Conservation (phyloP, 1,140 invertebrate species). For the Drosophila punjabiensis region DNA sequence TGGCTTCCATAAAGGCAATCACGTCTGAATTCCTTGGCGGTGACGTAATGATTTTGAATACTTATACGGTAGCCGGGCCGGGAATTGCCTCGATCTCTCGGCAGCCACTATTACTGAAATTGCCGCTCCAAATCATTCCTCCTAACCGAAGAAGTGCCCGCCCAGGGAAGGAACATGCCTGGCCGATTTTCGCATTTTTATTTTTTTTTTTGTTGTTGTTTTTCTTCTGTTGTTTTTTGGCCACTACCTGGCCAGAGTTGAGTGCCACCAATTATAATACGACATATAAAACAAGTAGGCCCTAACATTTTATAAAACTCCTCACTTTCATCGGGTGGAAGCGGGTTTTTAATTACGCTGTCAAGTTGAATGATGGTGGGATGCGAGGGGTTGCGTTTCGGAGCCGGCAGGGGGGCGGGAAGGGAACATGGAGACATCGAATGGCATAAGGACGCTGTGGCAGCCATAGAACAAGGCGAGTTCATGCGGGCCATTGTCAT, state of each 20-base stretch:
- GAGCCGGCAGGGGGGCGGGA: background rate
- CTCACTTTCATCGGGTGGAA: slow-evolving; percentile 31
- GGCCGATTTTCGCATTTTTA: slow-evolving; percentile 46
- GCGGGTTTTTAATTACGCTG: slow-evolving; percentile 59
- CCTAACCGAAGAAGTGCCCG: slow-evolving; percentile 69
- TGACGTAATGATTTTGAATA: slow-evolving; percentile 73
- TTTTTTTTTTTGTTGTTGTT: slow-evolving; percentile 8
- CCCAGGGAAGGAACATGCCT: slow-evolving; percentile 40
- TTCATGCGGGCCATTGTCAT: slow-evolving; percentile 40
- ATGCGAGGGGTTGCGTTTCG: slow-evolving; percentile 5
- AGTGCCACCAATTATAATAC: slow-evolving; percentile 68
- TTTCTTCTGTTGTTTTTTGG: slow-evolving; percentile 29
- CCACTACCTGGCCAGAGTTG: slow-evolving; percentile 41
- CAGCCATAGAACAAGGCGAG: slow-evolving; percentile 26
- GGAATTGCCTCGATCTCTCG: slow-evolving; percentile 67
- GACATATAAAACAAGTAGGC: slow-evolving; percentile 45
- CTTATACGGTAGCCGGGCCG: slow-evolving; percentile 74
- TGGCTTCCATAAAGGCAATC: slow-evolving; percentile 48
- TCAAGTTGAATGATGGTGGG: slow-evolving; percentile 49
- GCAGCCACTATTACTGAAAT: slow-evolving; percentile 77
- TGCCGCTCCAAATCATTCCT: slow-evolving; percentile 78
- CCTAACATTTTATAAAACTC: slow-evolving; percentile 54
- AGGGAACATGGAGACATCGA: slow-evolving; percentile 25
- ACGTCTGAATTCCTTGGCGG: slow-evolving; percentile 61
- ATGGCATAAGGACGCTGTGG: slow-evolving; percentile 19